A percentile compares a stretch with the other conserved stretches of the same genome.
phyloP scores from a whole-genome alignment of 2,113 vertebrate species.

The Euleptes europaea region DNA sequence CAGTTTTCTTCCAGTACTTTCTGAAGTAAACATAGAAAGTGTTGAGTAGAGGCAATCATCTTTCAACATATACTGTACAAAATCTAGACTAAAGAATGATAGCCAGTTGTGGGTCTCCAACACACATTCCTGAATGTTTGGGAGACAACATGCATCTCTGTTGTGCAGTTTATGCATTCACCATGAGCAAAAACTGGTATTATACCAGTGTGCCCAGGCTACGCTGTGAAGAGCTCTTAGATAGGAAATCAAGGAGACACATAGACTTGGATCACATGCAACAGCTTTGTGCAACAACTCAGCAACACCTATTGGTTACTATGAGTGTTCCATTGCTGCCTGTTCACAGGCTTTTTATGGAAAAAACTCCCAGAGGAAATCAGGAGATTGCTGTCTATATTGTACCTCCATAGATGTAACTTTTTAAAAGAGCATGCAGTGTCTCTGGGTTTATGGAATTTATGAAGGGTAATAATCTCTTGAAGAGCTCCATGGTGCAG shows the following conservation, averaged over 20 bases:
- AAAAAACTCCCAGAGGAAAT: no score
- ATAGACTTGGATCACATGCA: neutral
- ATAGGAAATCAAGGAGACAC: neutral
- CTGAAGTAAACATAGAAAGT: neutral
- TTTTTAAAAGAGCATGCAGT: no score
- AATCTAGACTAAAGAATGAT: neutral
- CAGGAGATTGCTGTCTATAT: no score
- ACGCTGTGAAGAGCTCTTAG: neutral
- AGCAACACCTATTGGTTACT: no score
- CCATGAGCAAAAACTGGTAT: neutral
- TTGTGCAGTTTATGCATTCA: neutral
- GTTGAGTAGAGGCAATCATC: neutral
- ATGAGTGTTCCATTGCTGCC: no score
- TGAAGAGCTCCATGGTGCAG: no score
- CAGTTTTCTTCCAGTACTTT: neutral
- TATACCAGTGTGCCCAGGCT: neutral
- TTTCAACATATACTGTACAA: neutral
- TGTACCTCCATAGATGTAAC: no score
- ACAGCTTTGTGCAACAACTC: no score
- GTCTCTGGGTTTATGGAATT: no score
- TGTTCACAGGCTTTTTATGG: no score
- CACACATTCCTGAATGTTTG: neutral
- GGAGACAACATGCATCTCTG: no score
- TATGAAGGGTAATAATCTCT: no score
- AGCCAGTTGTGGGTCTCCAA: neutral